These are phyloP conservation scores for Nasua narica DNA, from an alignment of 2,797 vertebrate genomes.

Conservation along the genomic window DNA sequence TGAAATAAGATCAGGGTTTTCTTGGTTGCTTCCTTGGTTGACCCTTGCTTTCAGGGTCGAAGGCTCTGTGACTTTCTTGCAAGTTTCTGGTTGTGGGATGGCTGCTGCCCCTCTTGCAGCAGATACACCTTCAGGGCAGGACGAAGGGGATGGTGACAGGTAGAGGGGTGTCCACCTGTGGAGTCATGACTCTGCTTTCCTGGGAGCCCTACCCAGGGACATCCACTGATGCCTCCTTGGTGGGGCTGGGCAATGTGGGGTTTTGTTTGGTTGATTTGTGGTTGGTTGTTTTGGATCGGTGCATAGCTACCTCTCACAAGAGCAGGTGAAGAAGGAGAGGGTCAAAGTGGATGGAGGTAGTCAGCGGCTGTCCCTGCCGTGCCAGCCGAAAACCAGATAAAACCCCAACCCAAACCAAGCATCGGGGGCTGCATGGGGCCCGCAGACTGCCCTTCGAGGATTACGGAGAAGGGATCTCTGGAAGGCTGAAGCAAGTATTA, in stretches of 20 bases:
- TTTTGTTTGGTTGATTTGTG: neutral
- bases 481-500: neutral
- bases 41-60: too few species aligned
- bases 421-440: neutral
- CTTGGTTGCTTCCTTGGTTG: rapidly evolving
- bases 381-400: neutral
- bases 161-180: neutral
- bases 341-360: rapidly evolving
- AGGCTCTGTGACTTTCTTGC: too few species aligned
- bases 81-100: rapidly evolving
- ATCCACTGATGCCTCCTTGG: neutral
- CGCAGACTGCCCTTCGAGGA: rapidly evolving
- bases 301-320: neutral
- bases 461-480: rapidly evolving
- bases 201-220: neutral
- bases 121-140: neutral
- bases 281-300: too few species aligned
- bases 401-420: rapidly evolving
- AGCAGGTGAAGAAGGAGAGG: neutral
- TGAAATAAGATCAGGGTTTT: neutral
- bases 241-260: neutral
- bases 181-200: neutral
- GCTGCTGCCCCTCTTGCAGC: neutral
- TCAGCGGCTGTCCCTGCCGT: rapidly evolving
- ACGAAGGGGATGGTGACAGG: neutral